Conservation (phyloP, 2,113 vertebrate species). For the Hippocampus guttulatus region DNA sequence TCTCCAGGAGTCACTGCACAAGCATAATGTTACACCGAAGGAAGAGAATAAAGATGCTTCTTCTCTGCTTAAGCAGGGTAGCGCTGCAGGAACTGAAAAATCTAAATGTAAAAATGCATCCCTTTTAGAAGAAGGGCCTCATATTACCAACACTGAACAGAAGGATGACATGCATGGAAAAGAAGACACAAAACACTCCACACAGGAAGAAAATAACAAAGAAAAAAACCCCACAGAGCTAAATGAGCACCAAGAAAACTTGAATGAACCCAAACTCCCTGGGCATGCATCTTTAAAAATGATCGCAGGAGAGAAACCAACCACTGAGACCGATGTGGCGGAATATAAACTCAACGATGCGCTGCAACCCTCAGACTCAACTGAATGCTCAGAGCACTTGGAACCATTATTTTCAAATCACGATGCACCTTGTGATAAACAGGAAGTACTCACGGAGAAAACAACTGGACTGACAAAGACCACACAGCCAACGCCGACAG, state of each 20-base stretch:
- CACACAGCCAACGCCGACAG: slow-evolving; percentile 28
- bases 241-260: slow-evolving; percentile 21
- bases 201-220: slow-evolving; percentile 22
- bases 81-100: slow-evolving; percentile 27
- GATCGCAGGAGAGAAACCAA: slow-evolving; percentile 26
- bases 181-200: slow-evolving; percentile 5
- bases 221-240: slow-evolving; percentile 25
- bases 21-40: slow-evolving; percentile 34
- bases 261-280: slow-evolving; percentile 11
- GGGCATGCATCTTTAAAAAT: slow-evolving; percentile 16
- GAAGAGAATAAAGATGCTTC: slow-evolving; percentile 33
- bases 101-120: slow-evolving; percentile 9
- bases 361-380: slow-evolving; percentile 24
- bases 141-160: slow-evolving; percentile 18
- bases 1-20: slow-evolving; percentile 64
- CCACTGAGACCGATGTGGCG: slow-evolving; percentile 23
- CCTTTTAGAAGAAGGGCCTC: slow-evolving; percentile 12
- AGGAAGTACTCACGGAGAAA: slow-evolving; percentile 24
- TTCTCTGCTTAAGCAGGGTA: slow-evolving; percentile 18
- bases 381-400: slow-evolving; percentile 23
- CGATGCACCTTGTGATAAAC: slow-evolving; percentile 20
- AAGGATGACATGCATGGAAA: slow-evolving; percentile 37
- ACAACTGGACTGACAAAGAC: slow-evolving; percentile 20
- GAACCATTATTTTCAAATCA: slow-evolving; percentile 34
- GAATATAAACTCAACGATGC: slow-evolving; percentile 27